Base-by-base conservation (phyloP, 2,113 vertebrate genomes). In the Oryzias melastigma region DNA sequence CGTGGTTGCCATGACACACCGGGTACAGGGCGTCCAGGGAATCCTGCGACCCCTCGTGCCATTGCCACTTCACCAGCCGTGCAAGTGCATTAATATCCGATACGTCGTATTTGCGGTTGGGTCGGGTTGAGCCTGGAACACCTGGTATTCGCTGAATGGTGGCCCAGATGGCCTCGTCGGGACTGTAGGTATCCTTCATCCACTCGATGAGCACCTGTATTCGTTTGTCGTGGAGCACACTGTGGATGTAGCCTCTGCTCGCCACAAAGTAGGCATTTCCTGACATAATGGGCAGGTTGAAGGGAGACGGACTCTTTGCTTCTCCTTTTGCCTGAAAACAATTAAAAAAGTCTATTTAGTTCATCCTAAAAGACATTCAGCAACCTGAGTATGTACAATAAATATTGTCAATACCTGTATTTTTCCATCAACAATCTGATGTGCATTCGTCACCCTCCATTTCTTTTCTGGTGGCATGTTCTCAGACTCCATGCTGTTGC, bases 141-240 rank as follows among this genome's bases (percentile, higher is more conserved):
- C 89, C 90, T 0, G 93, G 90, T 1, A 96, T 92, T 77, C 94
- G 90, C 40, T 97, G 94, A 65, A 97, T 83, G 6, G 95, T 97
- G 41, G 96, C 95, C 95, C 96, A 98, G 22, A 97, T 60, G 20
- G 92, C 92, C 73, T 97, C 95, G 73, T 97, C 95, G 0, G 95
- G 95, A 73, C 94, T 95, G 58, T 92, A 96, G 0, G 95, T 93
- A 65, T 98, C 95, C 63, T 94, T 93, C 0, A 91, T 85, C 95
- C 96, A 98, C 24, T 93, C 89, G 3, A 94, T 88, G 42, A 98
- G 91, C 5, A 72, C 61, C 0, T 76, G 87, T 54, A 94, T 85
- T 58, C 82, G 83, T 1, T 75, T 46, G 73, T 92, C 89, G 75
- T 91, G 62, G 22, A 97, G 71, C 4, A 95, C 78, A 0, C 93